Conservation (phyloP, 2,888 invertebrate genomes). For the Dynastes hyllus region DNA sequence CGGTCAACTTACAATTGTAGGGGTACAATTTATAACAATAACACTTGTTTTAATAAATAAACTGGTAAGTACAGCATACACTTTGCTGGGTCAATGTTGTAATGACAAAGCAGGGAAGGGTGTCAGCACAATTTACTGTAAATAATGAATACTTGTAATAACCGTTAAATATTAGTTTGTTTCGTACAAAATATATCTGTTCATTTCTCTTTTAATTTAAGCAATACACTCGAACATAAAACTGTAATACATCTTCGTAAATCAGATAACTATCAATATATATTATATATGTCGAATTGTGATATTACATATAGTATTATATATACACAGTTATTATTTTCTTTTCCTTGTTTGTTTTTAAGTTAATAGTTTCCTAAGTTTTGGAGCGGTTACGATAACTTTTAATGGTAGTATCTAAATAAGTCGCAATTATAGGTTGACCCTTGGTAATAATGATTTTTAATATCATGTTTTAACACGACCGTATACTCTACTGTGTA, state of each 20-base stretch:
- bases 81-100: slow-evolving; percentile 3
- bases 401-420: not conserved
- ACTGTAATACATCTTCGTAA: not conserved
- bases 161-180: slow-evolving; percentile 18
- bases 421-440: slow-evolving; percentile 48
- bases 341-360: slow-evolving; percentile 11
- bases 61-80: slow-evolving; percentile 12
- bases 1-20: slow-evolving; percentile 48
- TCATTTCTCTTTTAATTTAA: not conserved
- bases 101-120: slow-evolving; percentile 16
- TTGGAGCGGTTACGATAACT: slow-evolving; percentile 2
- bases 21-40: not conserved
- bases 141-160: not conserved
- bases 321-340: slow-evolving; percentile 35
- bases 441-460: slow-evolving; percentile 21
- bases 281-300: slow-evolving; percentile 49
- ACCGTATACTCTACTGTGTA: slow-evolving; percentile 8
- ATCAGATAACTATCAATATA: slow-evolving; percentile 30
- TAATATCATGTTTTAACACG: slow-evolving; percentile 17
- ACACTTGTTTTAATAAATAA: slow-evolving; percentile 5
- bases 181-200: slow-evolving; percentile 23
- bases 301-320: slow-evolving; percentile 54
- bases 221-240: slow-evolving; percentile 18
- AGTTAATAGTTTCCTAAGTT: slow-evolving; percentile 12
- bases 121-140: slow-evolving; percentile 35